phyloP scores from a whole-genome alignment of 1,140 invertebrate genomes.

The Asobara japonica region DNA sequence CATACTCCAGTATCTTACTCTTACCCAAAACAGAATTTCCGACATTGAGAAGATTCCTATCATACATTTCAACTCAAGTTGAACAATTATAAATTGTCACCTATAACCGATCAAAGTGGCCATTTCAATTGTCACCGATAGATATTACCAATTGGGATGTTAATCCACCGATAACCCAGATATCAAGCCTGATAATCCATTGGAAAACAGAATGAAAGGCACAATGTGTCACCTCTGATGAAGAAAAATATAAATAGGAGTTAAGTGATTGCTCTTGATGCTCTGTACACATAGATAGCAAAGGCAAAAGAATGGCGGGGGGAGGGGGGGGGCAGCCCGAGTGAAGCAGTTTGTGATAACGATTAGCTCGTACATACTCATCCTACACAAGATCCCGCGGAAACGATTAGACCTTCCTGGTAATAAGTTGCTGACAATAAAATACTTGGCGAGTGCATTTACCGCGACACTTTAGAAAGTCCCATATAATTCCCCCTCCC shows the following conservation, averaged over 20 bases:
- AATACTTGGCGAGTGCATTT: not conserved
- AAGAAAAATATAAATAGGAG: not conserved
- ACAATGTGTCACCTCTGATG: not conserved
- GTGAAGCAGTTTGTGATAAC: not conserved
- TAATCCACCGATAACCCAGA: not conserved
- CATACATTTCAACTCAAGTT: too few relatives aligned
- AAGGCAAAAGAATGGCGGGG: not conserved
- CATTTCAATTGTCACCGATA: too few relatives aligned
- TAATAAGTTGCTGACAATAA: not conserved
- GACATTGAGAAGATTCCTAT: too few relatives aligned
- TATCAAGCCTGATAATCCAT: not conserved
- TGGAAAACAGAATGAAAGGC: not conserved
- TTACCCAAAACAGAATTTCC: too few relatives aligned
- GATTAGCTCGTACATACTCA: not conserved
- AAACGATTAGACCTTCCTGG: not conserved
- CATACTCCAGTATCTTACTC: not conserved
- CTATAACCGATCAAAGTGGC: too few relatives aligned
- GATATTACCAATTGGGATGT: too few relatives aligned
- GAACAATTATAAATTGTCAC: too few relatives aligned
- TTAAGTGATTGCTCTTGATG: not conserved
- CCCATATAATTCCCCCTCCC: not conserved
- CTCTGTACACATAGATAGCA: not conserved
- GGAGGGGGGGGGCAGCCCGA: too few relatives aligned
- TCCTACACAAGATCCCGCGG: not conserved
- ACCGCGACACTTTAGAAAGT: not conserved